Conservation (phyloP, 1,140 invertebrate genomes). For the Zaprionus capensis region DNA sequence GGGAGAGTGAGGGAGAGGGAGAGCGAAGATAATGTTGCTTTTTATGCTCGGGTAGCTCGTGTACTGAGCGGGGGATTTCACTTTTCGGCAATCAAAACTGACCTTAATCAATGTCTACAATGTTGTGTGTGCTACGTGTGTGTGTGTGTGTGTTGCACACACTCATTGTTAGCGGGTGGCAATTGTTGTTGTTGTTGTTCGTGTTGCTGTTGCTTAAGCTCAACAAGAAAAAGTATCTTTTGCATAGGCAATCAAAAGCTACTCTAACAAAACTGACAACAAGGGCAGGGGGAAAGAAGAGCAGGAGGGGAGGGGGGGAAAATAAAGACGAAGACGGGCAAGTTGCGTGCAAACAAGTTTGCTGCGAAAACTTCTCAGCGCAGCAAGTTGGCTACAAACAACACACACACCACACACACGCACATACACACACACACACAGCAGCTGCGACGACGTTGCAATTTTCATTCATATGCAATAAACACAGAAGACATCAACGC, state of each 20-base stretch:
- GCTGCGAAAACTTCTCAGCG: slow-evolving; percentile 74
- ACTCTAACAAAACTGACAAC: slow-evolving; percentile 31
- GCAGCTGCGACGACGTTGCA: slow-evolving; percentile 47
- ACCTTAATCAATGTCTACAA: slow-evolving; percentile 72
- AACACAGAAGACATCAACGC: slow-evolving; percentile 22
- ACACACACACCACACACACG: neutral
- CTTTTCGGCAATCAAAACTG: slow-evolving; percentile 75
- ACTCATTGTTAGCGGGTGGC: slow-evolving; percentile 37
- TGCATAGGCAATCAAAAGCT: slow-evolving; percentile 60
- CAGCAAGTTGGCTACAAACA: neutral
- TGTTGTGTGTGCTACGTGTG: slow-evolving; percentile 40
- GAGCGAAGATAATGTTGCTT: slow-evolving; percentile 19
- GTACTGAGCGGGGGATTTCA: slow-evolving; percentile 51
- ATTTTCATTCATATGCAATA: slow-evolving; percentile 73
- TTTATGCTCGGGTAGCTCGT: slow-evolving; percentile 45
- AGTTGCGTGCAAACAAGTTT: slow-evolving; percentile 67
- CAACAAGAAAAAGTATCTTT: slow-evolving; percentile 40
- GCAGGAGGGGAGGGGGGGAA: neutral
- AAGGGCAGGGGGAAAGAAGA: neutral
- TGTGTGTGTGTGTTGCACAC: slow-evolving; percentile 9
- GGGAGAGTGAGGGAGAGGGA: neutral
- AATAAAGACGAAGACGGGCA: neutral
- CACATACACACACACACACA: neutral
- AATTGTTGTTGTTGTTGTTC: slow-evolving; percentile 25
- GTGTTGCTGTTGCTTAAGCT: neutral